Evolutionary conservation across 1,140 invertebrate genomes (phyloP).

Genomic region (Anastatus disparis): DNA sequence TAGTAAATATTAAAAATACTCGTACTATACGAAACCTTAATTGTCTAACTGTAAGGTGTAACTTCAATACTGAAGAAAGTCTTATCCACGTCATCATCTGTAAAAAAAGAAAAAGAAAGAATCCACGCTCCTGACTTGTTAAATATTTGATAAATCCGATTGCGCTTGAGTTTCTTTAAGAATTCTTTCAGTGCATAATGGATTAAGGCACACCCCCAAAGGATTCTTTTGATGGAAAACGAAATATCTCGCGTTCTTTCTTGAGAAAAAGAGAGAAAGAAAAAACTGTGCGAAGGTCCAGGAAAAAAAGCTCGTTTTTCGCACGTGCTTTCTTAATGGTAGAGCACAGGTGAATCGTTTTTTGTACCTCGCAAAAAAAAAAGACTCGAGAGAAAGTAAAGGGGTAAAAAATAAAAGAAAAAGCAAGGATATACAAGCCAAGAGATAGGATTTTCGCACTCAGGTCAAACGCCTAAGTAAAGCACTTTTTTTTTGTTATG

Average conservation of each 20-base stretch:
- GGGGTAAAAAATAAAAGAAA: neutral
- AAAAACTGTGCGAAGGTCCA: neutral
- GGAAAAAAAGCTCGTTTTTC: conserved; percentile 14
- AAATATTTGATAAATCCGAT: conserved; percentile 19
- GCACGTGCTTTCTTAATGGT: neutral
- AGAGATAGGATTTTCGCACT: neutral
- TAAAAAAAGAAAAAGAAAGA: no score
- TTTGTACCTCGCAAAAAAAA: neutral
- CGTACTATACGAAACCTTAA: no score
- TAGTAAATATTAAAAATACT: no score
- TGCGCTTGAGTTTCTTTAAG: neutral
- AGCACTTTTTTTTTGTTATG: conserved; percentile 1
- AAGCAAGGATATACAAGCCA: neutral
- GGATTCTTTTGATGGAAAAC: no score
- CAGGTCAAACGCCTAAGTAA: conserved; percentile 3
- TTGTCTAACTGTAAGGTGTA: no score
- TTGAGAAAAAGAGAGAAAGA: conserved; percentile 6
- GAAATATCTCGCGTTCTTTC: no score
- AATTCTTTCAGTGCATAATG: conserved; percentile 33
- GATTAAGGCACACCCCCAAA: no score
- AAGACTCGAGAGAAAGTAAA: neutral
- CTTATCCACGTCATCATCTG: no score
- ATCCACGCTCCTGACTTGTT: no score
- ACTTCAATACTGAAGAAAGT: no score
- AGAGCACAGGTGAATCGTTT: conserved; percentile 8